Percentiles rank a stretch among this genome's conserved stretches.
phyloP scores from a whole-genome alignment of 92 coral and sea anemone species.

The Epizoanthus illoricatus region DNA sequence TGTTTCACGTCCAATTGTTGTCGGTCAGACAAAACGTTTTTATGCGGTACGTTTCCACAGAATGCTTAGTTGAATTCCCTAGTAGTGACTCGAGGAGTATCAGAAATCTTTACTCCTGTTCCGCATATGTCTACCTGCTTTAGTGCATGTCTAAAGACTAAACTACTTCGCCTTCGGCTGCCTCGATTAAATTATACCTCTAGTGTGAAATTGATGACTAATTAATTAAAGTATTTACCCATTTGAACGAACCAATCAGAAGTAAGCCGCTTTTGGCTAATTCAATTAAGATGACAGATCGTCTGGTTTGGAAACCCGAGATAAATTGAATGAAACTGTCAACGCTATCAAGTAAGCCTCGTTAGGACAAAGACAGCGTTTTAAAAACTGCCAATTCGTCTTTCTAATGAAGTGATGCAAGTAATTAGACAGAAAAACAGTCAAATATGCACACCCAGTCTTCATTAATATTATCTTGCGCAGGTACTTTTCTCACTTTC shows the following conservation, averaged over 20 bases:
- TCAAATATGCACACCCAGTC: conserved; percentile 41
- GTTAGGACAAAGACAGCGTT: conserved; percentile 95
- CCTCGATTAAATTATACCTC: conserved; percentile 91
- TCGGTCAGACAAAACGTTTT: neutral
- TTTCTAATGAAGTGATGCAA: conserved; percentile 59
- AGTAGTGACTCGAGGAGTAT: neutral
- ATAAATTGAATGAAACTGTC: conserved; percentile 82
- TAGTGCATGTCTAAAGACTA: neutral
- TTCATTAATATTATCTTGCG: neutral
- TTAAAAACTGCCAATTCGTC: conserved; percentile 86
- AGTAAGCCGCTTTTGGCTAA: conserved; percentile 61
- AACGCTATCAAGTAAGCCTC: conserved; percentile 84
- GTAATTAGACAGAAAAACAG: conserved; percentile 64
- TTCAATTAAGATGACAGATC: conserved; percentile 90
- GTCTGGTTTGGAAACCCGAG: conserved; percentile 74
- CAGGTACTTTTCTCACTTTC: neutral
- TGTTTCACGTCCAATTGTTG: neutral
- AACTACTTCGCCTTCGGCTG: conserved; percentile 42
- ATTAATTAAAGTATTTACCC: conserved; percentile 95
- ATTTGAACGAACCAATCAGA: conserved; percentile 70
- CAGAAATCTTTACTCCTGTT: neutral
- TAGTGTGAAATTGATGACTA: conserved; percentile 96
- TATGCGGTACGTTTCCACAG: neutral
- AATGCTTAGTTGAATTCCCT: neutral
- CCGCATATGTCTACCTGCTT: conserved; percentile 3